Base-by-base conservation (phyloP, 2,888 invertebrate genomes). In the Conus canariensis region DNA sequence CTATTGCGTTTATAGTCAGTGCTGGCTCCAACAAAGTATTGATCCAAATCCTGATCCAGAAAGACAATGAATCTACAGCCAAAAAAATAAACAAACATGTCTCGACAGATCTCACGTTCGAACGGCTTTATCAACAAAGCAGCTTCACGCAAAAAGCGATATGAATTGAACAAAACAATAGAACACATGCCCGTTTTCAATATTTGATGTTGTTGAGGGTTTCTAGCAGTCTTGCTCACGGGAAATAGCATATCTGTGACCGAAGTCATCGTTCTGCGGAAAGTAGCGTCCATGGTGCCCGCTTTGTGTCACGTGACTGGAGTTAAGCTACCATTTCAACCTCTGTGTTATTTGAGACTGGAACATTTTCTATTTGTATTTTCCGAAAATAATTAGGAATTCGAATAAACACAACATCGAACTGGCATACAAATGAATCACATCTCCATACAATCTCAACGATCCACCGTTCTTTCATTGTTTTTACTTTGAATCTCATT, bases 241-340 rank as follows among this genome's bases (percentile, higher is more conserved):
- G 95, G 95, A 92, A 95, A 95, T 58, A 95, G 92, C 19, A 94
- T 93, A 92, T 95, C 95, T 4, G 95, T 95, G 67, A 95, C 94
- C 67, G 94, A 93, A 91, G 94, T 95, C 92, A 95, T 95, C 74
- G 95, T 95, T 92, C 93, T 93, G 88, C 95, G 91, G n/a, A 95
- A 92, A 60, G 94, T 94, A 70, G 94, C 94, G 92, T 94, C 95
- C 94, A 93, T 93, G 64, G 85, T 90, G 89, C 85, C 89, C 89
- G 90, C 85, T 30, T 70, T 22, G n/a, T 70, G 89, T 85, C 74
- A 88, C 88, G 88, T 88, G 88, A 88, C 56, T 59, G 25, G 83
- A 85, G 85, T 90, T 64, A 88, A 86, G 74, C 7, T 59, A 58
- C 19, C 77, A 14, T 77, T 77, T 77, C 16, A 25, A 77, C 7